phyloP scores from a whole-genome alignment of 1,140 invertebrate genomes.

The Galendromus occidentalis region DNA sequence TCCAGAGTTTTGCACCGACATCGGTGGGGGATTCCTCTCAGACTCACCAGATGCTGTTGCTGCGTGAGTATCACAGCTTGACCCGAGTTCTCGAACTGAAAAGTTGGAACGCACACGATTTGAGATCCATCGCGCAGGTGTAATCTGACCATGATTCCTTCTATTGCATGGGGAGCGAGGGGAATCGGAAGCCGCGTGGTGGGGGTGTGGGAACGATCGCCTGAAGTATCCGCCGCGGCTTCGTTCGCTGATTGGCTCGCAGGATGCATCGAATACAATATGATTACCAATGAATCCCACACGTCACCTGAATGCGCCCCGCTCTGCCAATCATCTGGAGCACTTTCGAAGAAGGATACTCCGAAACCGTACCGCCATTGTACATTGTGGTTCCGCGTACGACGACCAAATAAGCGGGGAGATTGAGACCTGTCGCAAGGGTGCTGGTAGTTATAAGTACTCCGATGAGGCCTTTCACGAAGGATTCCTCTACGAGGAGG shows the following conservation, averaged over 20 bases:
- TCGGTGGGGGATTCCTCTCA: no score
- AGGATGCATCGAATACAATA: not conserved
- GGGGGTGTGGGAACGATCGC: no score
- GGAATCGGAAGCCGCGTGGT: no score
- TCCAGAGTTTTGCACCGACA: no score
- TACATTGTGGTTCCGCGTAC: constrained; percentile 58
- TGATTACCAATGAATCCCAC: not conserved
- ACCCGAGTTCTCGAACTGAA: no score
- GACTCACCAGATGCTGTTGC: no score
- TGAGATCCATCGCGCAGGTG: not conserved
- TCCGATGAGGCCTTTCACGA: constrained; percentile 39
- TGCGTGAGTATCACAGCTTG: no score
- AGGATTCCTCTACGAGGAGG: constrained; percentile 40
- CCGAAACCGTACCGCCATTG: constrained; percentile 40
- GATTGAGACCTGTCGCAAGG: constrained; percentile 57
- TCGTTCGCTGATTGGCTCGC: no score
- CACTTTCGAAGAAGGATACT: constrained; percentile 49
- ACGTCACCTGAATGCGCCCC: constrained; percentile 44
- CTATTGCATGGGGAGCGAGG: no score
- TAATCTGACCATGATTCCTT: no score
- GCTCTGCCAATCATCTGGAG: constrained; percentile 67
- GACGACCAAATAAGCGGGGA: constrained; percentile 58
- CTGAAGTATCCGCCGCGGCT: no score
- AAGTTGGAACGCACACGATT: no score
- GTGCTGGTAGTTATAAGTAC: constrained; percentile 48